These are phyloP conservation scores for Tetragonula clypearis DNA, from an alignment of 1,140 invertebrate genomes.

Conservation along the genomic window DNA sequence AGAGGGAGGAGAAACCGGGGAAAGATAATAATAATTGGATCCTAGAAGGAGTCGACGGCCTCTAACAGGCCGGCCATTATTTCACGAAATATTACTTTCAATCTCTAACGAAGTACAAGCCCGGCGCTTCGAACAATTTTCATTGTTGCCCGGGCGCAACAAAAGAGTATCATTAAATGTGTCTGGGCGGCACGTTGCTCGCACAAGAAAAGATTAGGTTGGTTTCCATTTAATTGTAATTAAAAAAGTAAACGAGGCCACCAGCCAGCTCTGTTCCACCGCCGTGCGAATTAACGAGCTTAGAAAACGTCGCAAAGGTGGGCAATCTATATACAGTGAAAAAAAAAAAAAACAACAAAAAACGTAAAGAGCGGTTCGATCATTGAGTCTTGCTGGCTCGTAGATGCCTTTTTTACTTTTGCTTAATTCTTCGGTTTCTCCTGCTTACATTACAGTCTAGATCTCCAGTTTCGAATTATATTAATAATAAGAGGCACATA, in stretches of 20 bases:
- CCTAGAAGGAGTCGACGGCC: constrained; percentile 54
- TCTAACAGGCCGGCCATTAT: constrained; percentile 50
- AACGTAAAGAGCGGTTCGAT: too few species aligned
- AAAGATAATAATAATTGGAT: constrained; percentile 65
- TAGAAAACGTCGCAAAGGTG: background rate
- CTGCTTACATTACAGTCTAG: background rate
- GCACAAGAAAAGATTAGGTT: constrained; percentile 44
- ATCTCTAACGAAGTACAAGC: constrained; percentile 59
- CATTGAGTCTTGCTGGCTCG: too few species aligned
- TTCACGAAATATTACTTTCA: constrained; percentile 57
- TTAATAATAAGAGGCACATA: too few species aligned
- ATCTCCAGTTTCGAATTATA: too few species aligned
- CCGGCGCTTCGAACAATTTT: constrained; percentile 46
- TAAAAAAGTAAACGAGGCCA: constrained; percentile 49
- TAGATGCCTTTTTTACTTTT: background rate
- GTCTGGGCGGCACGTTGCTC: constrained; percentile 22
- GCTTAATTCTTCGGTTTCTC: background rate
- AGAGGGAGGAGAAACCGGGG: background rate
- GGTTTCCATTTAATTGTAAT: constrained; percentile 52
- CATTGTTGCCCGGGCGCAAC: constrained; percentile 44
- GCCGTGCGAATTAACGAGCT: constrained; percentile 16
- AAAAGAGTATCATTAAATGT: constrained; percentile 52
- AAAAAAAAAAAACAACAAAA: too few species aligned
- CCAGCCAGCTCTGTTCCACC: background rate
- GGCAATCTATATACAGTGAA: background rate